Conservation (phyloP, 2,797 vertebrate genomes). For the Hypotaenidia philippensis region DNA sequence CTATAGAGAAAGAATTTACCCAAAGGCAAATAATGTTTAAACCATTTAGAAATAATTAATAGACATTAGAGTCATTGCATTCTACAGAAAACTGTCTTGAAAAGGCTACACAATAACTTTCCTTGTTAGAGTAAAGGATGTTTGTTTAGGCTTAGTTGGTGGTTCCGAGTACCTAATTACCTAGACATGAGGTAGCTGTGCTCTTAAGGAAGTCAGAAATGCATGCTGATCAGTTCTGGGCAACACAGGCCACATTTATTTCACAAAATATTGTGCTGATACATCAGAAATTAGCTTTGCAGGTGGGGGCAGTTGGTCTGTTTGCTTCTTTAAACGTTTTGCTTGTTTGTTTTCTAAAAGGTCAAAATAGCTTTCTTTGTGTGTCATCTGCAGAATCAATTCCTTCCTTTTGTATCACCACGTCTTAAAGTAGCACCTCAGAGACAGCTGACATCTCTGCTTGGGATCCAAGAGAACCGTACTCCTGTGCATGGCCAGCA, state of each 20-base stretch:
- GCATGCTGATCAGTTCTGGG: neutral
- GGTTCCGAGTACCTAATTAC: constrained; percentile 25
- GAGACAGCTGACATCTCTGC: neutral
- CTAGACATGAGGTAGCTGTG: constrained; percentile 20
- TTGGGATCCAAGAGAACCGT: neutral
- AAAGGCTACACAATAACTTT: constrained; percentile 40
- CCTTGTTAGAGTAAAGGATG: constrained; percentile 53
- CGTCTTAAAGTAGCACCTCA: neutral
- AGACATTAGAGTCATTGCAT: constrained; percentile 21
- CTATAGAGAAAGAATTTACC: constrained; percentile 52
- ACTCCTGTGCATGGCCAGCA: neutral
- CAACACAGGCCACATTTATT: neutral
- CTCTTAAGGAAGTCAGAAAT: constrained; percentile 10
- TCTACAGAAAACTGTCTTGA: constrained; percentile 23
- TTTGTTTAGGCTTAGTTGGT: constrained; percentile 57
- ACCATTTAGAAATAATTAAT: constrained; percentile 67
- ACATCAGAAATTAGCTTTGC: neutral
- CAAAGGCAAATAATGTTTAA: constrained; percentile 52
- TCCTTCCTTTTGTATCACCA: neutral
- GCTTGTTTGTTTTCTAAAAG: neutral
- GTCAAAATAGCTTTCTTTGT: neutral
- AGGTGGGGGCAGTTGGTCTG: neutral
- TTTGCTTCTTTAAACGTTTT: neutral
- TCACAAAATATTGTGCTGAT: neutral
- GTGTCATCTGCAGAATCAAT: neutral